phyloP scores from a whole-genome alignment of 2,888 invertebrate species.

The Papilio protenor region DNA sequence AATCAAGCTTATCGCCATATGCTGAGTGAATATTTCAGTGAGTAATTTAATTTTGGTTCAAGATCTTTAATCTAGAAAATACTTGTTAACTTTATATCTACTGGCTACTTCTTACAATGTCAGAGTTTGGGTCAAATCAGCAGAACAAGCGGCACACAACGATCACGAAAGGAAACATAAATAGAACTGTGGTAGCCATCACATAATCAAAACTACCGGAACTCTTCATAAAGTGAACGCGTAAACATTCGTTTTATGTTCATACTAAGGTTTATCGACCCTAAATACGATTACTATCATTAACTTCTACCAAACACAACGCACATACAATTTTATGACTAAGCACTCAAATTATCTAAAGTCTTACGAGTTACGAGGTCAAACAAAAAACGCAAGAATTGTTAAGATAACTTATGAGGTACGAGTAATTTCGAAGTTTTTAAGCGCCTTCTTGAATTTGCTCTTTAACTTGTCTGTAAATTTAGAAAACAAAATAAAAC shows the following conservation, averaged over 20 bases:
- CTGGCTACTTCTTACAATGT: not conserved
- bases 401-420: not conserved
- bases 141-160: not conserved
- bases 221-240: slow-evolving; percentile 22
- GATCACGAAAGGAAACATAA: not conserved
- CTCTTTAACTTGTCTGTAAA: not conserved
- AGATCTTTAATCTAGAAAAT: not conserved
- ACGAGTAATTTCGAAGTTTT: not conserved
- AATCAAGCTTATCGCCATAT: not conserved
- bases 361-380: not conserved
- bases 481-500: not conserved
- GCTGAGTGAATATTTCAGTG: not conserved
- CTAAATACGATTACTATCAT: slow-evolving; percentile 14
- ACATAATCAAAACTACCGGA: slow-evolving; percentile 17
- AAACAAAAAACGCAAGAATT: not conserved
- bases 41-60: not conserved
- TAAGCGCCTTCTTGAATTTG: not conserved
- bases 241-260: slow-evolving; percentile 15
- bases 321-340: slow-evolving; percentile 21
- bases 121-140: not conserved
- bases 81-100: not conserved
- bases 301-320: slow-evolving; percentile 8
- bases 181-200: slow-evolving; percentile 16
- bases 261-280: slow-evolving; percentile 11
- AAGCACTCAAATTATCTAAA: slow-evolving; percentile 16